These are phyloP conservation scores for Lapara coniferarum DNA, from an alignment of 2,888 invertebrate genomes.

Conservation along the genomic window DNA sequence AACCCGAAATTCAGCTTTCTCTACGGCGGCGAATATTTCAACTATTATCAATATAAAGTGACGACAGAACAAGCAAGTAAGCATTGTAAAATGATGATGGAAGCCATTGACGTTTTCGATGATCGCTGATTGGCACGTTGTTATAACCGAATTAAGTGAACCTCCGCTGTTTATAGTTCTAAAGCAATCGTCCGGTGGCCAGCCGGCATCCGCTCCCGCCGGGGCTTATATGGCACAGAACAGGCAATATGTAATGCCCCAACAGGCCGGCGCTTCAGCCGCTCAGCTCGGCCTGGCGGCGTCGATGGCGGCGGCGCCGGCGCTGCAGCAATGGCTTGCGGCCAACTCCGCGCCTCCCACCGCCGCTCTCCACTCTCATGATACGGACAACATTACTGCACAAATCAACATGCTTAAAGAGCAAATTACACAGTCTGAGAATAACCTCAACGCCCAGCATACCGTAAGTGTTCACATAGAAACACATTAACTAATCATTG, in stretches of 20 bases:
- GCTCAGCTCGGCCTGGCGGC: slow-evolving; percentile 83
- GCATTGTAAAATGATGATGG: slow-evolving; percentile 75
- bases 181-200: slow-evolving; percentile 87
- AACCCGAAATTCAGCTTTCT: slow-evolving; percentile 99
- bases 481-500: background rate
- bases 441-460: slow-evolving; percentile 97
- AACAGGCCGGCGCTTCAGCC: slow-evolving; percentile 81
- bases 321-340: slow-evolving; percentile 76
- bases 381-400: slow-evolving; percentile 85
- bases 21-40: slow-evolving; percentile 97
- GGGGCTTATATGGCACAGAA: slow-evolving; percentile 83
- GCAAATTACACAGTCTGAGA: slow-evolving; percentile 97
- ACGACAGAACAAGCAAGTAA: slow-evolving; percentile 96
- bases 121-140: slow-evolving; percentile 70
- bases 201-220: slow-evolving; percentile 77
- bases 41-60: slow-evolving; percentile 98
- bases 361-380: slow-evolving; percentile 54
- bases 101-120: slow-evolving; percentile 63
- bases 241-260: slow-evolving; percentile 84
- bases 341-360: slow-evolving; percentile 67
- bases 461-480: slow-evolving; percentile 83
- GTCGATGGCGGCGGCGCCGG: slow-evolving; percentile 78
- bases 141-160: slow-evolving; percentile 79
- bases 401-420: slow-evolving; percentile 94
- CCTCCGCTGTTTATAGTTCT: slow-evolving; percentile 88